Percentiles rank a stretch among this genome's conserved stretches.
These are phyloP conservation scores for Vombatus ursinus DNA, from an alignment of 2,113 vertebrate genomes.

Conservation along the genomic window DNA sequence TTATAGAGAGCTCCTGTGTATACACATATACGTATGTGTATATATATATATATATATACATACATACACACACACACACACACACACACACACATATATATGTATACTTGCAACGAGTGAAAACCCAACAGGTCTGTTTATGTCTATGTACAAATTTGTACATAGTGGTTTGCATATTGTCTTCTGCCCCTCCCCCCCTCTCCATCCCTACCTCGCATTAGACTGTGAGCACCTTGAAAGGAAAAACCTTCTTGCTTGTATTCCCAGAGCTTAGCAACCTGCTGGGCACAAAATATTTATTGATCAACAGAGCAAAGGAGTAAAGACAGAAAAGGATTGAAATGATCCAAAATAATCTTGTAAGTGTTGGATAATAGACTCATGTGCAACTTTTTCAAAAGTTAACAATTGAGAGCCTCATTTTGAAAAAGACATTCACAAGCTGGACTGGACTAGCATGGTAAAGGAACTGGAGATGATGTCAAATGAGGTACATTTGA, in stretches of 20 bases:
- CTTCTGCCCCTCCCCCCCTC: neutral
- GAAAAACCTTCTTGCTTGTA: neutral
- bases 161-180: neutral
- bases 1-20: no score
- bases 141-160: neutral
- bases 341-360: neutral
- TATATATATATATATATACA: no score
- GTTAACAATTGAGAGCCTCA: neutral
- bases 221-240: neutral
- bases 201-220: neutral
- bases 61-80: no score
- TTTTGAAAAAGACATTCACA: neutral
- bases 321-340: neutral
- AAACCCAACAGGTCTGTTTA: neutral
- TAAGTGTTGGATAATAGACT: neutral
- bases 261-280: neutral
- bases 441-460: neutral
- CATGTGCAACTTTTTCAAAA: neutral
- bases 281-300: neutral
- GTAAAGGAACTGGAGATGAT: neutral
- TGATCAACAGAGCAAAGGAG: neutral
- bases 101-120: neutral
- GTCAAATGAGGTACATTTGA: neutral
- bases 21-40: no score
- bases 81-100: no score